Conservation (phyloP, 2,113 vertebrate genomes). For the Phyllostomus hastatus region DNA sequence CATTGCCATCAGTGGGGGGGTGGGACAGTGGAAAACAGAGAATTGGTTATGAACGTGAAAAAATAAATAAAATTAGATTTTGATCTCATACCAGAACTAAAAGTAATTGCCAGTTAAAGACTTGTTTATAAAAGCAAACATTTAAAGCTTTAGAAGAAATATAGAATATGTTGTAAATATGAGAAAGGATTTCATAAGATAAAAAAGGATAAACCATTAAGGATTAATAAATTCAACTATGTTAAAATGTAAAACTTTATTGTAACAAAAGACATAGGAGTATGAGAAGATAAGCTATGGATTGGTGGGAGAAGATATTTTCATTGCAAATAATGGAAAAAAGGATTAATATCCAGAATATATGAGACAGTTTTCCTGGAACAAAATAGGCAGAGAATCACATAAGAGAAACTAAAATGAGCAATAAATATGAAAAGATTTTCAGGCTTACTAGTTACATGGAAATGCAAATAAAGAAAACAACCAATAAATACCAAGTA, state of each 20-base stretch:
- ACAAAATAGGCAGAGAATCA: constrained; percentile 31
- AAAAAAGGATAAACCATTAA: constrained; percentile 24
- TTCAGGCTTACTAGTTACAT: constrained; percentile 16
- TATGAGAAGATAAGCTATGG: background rate
- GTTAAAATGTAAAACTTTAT: constrained; percentile 10
- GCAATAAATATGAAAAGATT: constrained; percentile 3
- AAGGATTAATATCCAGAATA: background rate
- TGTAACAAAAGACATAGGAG: background rate
- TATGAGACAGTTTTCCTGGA: background rate
- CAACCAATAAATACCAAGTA: background rate
- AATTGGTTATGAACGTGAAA: background rate
- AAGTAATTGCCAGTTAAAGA: constrained; percentile 23
- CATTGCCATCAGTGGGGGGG: background rate
- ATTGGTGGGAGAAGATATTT: background rate
- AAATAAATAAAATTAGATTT: background rate
- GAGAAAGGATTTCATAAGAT: constrained; percentile 5
- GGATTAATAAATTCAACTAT: background rate
- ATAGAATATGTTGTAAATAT: background rate
- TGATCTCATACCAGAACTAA: background rate
- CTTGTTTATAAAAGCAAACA: constrained; percentile 5
- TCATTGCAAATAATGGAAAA: background rate
- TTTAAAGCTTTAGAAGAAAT: constrained; percentile 48
- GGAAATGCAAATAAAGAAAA: constrained; percentile 32
- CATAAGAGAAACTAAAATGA: constrained; percentile 25
- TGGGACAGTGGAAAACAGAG: background rate